A percentile compares a stretch with the other conserved stretches of the same genome.
These are phyloP conservation scores for Apis mellifera DNA, from an alignment of 1,140 invertebrate genomes.

Conservation along the genomic window DNA sequence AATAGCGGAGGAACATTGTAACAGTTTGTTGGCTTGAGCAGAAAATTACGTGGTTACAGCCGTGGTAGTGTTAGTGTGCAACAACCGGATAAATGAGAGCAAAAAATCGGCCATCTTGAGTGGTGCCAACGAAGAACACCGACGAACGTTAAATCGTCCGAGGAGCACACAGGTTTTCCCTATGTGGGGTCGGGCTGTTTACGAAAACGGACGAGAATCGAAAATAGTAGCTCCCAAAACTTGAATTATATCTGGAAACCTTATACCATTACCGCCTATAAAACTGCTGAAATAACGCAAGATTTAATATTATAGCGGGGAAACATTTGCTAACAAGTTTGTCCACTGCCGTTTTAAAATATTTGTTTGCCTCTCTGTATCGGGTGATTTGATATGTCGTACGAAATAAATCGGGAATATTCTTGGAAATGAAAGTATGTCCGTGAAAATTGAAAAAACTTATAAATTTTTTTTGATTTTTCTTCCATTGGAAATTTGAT, in stretches of 20 bases:
- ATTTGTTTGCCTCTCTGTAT: neutral
- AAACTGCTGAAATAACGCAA: constrained; percentile 10
- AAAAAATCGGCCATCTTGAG: constrained; percentile 23
- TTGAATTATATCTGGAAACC: constrained; percentile 18
- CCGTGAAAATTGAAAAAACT: no score
- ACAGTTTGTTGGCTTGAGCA: constrained; percentile 14
- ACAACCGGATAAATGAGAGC: constrained; percentile 28
- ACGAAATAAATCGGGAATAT: neutral
- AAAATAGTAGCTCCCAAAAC: constrained; percentile 34
- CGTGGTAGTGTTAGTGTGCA: neutral
- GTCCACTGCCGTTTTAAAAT: neutral
- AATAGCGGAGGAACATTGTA: constrained; percentile 28
- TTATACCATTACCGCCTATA: constrained; percentile 16
- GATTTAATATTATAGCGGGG: neutral
- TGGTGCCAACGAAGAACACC: constrained; percentile 22
- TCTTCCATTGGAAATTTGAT: no score
- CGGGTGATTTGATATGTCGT: no score
- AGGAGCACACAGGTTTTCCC: neutral
- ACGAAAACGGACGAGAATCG: constrained; percentile 30
- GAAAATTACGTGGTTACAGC: constrained; percentile 14
- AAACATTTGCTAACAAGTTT: no score
- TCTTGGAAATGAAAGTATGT: neutral
- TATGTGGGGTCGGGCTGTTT: constrained; percentile 21
- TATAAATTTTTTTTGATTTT: no score
- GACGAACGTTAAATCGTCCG: neutral